Conservation (phyloP, 2,888 invertebrate genomes). For the Caenorhabditis uteleia region DNA sequence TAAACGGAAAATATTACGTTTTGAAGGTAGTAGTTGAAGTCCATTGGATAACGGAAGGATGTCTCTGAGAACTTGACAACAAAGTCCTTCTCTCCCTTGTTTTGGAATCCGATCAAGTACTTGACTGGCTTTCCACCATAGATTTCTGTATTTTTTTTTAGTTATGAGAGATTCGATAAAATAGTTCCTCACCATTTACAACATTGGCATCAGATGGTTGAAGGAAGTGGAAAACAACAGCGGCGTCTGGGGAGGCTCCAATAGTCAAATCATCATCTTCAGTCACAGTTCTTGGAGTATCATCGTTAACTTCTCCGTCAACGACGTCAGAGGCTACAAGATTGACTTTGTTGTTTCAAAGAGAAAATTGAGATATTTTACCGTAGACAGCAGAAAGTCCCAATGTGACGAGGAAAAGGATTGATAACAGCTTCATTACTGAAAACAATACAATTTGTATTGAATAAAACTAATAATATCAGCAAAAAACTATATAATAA, state of each 20-base stretch:
- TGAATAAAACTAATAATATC: neutral
- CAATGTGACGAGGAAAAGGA: constrained; percentile 25
- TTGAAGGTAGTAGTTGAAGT: constrained; percentile 96
- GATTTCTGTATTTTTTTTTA: constrained; percentile 76
- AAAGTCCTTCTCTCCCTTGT: constrained; percentile 90
- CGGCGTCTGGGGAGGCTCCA: constrained; percentile 85
- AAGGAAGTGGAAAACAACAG: constrained; percentile 85
- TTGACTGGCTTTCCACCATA: constrained; percentile 91
- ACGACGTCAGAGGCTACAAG: constrained; percentile 53
- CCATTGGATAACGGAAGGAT: constrained; percentile 97
- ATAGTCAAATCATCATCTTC: constrained; percentile 71
- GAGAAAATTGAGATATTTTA: neutral
- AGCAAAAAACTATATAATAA: neutral
- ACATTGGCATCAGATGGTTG: constrained; percentile 69
- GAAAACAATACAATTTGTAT: constrained; percentile 6
- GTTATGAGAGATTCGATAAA: neutral
- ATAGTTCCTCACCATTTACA: constrained; percentile 74
- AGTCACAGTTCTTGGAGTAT: constrained; percentile 47
- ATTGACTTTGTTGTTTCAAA: neutral
- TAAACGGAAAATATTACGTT: constrained; percentile 76
- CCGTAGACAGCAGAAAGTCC: constrained; percentile 37
- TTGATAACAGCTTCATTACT: constrained; percentile 40
- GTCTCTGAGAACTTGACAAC: constrained; percentile 91
- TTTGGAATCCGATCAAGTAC: constrained; percentile 92
- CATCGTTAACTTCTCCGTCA: constrained; percentile 62